A percentile compares a stretch with the other conserved stretches of the same genome.
phyloP scores from a whole-genome alignment of 2,888 invertebrate species.

The Scaptodrosophila latifasciaeformis region DNA sequence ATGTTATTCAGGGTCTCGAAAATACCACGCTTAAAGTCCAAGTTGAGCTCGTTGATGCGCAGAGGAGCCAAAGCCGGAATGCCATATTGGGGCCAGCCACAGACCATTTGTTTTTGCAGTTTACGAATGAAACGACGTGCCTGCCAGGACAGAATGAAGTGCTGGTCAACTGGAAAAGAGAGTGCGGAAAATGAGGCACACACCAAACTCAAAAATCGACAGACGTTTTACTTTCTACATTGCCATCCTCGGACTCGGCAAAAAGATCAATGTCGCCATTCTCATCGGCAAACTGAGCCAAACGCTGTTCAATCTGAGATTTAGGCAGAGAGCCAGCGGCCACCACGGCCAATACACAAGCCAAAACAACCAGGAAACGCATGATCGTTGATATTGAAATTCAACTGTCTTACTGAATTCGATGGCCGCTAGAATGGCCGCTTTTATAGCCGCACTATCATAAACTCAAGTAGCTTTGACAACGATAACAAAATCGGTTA shows the following conservation, averaged over 20 bases:
- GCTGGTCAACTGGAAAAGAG: constrained; percentile 47
- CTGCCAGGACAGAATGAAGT: constrained; percentile 66
- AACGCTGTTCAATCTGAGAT: constrained; percentile 37
- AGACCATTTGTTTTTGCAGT: constrained; percentile 64
- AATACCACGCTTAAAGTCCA: constrained; percentile 50
- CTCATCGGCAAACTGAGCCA: constrained; percentile 36
- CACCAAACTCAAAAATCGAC: background rate
- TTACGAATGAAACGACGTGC: constrained; percentile 60
- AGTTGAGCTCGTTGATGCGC: constrained; percentile 38
- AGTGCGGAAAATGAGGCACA: background rate
- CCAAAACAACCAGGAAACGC: constrained; percentile 64
- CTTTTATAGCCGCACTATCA: constrained; percentile 53
- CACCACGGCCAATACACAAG: constrained; percentile 53
- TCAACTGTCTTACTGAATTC: constrained; percentile 27
- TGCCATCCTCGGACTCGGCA: constrained; percentile 42
- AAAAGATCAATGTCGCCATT: constrained; percentile 56
- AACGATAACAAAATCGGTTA: background rate
- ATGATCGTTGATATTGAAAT: constrained; percentile 23
- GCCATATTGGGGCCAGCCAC: constrained; percentile 60
- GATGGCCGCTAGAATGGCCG: constrained; percentile 17
- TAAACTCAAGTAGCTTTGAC: background rate
- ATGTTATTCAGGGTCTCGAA: constrained; percentile 60
- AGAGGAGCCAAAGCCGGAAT: constrained; percentile 68
- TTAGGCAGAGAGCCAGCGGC: constrained; percentile 50
- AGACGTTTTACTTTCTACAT: constrained; percentile 54